Conservation (phyloP, 2,888 invertebrate species). For the Notodromas monacha region DNA sequence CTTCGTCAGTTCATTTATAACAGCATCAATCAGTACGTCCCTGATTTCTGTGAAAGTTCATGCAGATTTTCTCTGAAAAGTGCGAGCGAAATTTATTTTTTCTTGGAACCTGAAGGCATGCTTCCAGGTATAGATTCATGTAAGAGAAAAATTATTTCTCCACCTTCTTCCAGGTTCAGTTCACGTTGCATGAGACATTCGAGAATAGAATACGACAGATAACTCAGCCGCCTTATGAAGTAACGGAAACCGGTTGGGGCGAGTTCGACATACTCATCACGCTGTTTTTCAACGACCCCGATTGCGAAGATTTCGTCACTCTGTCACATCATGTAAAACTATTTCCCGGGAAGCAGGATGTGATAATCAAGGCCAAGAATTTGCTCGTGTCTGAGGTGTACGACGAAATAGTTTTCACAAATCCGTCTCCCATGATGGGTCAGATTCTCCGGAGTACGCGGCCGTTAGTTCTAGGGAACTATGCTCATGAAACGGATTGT, state of each 20-base stretch:
- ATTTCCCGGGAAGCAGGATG: no score
- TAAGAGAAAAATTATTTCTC: no score
- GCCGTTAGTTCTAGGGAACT: slow-evolving; percentile 29
- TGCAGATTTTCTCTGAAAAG: no score
- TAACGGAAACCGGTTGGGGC: slow-evolving; percentile 96
- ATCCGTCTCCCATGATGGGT: slow-evolving; percentile 34
- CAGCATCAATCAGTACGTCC: no score
- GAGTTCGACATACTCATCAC: slow-evolving; percentile 96
- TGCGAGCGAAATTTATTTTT: no score
- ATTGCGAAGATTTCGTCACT: slow-evolving; percentile 57
- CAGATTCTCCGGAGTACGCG: slow-evolving; percentile 43
- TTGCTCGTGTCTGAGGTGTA: slow-evolving; percentile 65
- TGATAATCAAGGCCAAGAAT: slow-evolving; percentile 26
- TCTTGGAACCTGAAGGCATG: no score
- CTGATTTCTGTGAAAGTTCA: no score
- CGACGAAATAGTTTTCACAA: slow-evolving; percentile 60
- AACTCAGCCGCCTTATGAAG: slow-evolving; percentile 78
- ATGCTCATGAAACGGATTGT: slow-evolving; percentile 69
- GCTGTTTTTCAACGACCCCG: slow-evolving; percentile 82
- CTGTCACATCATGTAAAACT: slow-evolving; percentile 76
- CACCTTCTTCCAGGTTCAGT: slow-evolving; percentile 29
- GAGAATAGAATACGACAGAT: slow-evolving; percentile 70
- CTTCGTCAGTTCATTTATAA: no score
- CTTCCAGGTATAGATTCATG: no score
- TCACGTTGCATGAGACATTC: slow-evolving; percentile 90